phyloP scores from a whole-genome alignment of 2,797 vertebrate genomes.

The Takifugu rubripes region DNA sequence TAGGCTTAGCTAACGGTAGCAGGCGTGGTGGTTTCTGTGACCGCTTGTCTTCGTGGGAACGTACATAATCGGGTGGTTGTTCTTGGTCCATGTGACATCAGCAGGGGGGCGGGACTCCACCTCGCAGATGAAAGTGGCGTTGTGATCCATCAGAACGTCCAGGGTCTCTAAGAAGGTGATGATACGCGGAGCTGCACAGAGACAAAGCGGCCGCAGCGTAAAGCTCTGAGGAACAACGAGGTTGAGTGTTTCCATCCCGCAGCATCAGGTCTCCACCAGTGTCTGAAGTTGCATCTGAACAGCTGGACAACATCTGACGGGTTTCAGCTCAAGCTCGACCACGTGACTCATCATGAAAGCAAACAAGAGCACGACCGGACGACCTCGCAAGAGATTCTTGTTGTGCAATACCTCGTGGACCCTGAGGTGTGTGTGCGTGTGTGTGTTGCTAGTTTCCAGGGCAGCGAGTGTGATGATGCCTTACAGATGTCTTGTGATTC shows the following conservation, averaged over 20 bases:
- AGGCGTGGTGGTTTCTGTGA: too few species aligned
- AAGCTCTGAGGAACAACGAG: too few species aligned
- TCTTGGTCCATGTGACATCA: slow-evolving; percentile 92
- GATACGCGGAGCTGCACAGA: slow-evolving; percentile 83
- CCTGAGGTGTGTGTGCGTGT: neutral
- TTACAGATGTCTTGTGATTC: neutral
- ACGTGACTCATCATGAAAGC: neutral
- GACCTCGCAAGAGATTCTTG: neutral
- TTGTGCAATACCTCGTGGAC: neutral
- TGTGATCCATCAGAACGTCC: slow-evolving; percentile 87
- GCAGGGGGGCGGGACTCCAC: slow-evolving; percentile 89
- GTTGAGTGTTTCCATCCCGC: neutral
- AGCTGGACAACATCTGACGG: neutral
- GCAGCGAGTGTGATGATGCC: neutral
- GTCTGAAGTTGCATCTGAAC: neutral
- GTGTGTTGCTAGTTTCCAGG: neutral
- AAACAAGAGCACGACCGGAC: neutral
- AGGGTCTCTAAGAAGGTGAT: slow-evolving; percentile 89
- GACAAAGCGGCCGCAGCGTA: neutral
- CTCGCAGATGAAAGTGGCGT: slow-evolving; percentile 93
- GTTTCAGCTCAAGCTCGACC: too few species aligned
- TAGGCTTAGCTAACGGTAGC: too few species aligned
- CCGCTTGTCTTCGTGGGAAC: slow-evolving; percentile 18
- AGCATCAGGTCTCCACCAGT: neutral
- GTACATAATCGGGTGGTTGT: slow-evolving; percentile 92